Evolutionary conservation across 2,113 vertebrate genomes (phyloP).

Genomic region (Choloepus hoffmanni): DNA sequence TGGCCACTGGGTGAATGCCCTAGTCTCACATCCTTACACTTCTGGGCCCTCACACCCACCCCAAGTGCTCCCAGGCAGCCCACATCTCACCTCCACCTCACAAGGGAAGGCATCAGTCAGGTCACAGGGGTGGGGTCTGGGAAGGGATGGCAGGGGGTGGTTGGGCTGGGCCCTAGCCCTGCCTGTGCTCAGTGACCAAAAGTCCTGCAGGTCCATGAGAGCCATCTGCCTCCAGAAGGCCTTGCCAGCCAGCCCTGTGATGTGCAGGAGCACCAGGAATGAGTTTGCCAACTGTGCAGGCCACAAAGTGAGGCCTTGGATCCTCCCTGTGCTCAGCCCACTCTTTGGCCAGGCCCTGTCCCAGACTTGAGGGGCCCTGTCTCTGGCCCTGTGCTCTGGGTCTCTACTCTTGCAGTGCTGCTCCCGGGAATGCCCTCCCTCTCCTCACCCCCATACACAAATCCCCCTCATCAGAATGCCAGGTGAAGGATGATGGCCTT

Average conservation of each 20-base stretch:
- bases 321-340: background rate
- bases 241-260: constrained; percentile 79
- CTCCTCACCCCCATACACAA: no score
- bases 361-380: background rate
- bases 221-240: constrained; percentile 12
- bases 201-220: constrained; percentile 49
- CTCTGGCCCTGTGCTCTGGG: background rate
- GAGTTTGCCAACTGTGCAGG: constrained; percentile 73
- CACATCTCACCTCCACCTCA: constrained; percentile 83
- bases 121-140: constrained; percentile 55
- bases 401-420: no score
- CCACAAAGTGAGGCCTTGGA: rapidly evolving
- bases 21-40: no score
- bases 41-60: rapidly evolving
- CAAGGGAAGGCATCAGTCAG: constrained; percentile 84
- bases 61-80: rapidly evolving
- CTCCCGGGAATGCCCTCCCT: no score
- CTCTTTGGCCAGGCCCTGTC: background rate
- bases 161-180: constrained; percentile 15
- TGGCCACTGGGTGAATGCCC: no score
- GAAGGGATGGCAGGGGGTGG: background rate
- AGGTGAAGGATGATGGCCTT: no score
- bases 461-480: background rate
- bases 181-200: constrained; percentile 28
- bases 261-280: constrained; percentile 69